Evolutionary conservation across 2,888 invertebrate genomes (phyloP).

Genomic region (Sepioteuthis lessoniana): DNA sequence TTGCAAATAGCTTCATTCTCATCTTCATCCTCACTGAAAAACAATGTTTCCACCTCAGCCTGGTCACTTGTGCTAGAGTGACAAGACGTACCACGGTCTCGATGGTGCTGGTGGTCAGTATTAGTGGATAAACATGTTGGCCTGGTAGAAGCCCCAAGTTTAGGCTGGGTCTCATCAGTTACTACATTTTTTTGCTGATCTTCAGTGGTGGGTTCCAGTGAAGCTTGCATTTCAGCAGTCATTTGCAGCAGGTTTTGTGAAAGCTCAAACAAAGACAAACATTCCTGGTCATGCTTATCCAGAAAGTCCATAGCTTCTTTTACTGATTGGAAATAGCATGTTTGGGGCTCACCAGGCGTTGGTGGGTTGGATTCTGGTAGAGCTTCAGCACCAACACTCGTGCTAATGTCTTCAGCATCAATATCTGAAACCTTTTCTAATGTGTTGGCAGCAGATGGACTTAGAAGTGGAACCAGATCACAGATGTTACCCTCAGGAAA

Average conservation of each 20-base stretch:
- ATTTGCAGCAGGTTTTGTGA: constrained; percentile 39
- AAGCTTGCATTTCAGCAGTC: constrained; percentile 24
- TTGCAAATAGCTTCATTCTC: not conserved
- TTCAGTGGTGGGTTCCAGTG: too few species aligned
- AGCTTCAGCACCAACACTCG: not conserved
- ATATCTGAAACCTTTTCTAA: constrained; percentile 38
- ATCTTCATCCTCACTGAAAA: constrained; percentile 6
- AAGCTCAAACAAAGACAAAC: constrained; percentile 43
- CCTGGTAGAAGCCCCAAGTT: not conserved
- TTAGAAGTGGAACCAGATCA: not conserved
- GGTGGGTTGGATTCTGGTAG: not conserved
- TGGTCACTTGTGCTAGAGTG: not conserved
- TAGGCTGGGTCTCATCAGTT: not conserved
- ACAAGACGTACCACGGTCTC: not conserved
- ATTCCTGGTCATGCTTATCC: not conserved
- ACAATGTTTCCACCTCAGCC: not conserved
- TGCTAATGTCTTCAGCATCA: not conserved
- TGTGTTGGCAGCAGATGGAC: not conserved
- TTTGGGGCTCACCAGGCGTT: not conserved
- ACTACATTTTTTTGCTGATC: too few species aligned
- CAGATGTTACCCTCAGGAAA: not conserved
- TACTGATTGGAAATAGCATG: not conserved
- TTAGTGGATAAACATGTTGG: not conserved
- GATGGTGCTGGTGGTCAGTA: not conserved
- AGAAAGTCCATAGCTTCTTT: not conserved